Base-by-base conservation (phyloP, 2,888 invertebrate genomes). In the Calameuta pallipes region DNA sequence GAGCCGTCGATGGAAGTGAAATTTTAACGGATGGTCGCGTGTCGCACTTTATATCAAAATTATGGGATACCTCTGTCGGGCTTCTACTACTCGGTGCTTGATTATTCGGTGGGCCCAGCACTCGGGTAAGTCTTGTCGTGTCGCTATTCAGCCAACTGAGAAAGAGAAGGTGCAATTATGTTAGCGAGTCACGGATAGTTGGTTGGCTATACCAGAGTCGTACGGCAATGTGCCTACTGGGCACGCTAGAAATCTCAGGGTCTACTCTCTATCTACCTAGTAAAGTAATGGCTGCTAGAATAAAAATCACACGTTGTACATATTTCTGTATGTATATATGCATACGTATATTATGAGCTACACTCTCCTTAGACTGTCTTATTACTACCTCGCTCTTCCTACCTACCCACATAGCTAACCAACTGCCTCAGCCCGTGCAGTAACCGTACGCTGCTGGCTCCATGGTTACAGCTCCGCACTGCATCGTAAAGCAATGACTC, bases 81-180 rank as follows among this genome's bases (percentile, higher is more conserved):
- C 0, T 31, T 12, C 31, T 71, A 15, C 30, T 71, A 3, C 23
- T 41, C 15, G 6, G 23, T 41, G 23, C 41, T 41, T 41, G 41
- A 23, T 41, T 41, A 15, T 23, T 41, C 9, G 41, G 23, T 23
- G 71, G 2, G 71, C 15, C 73, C 73, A 37, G 33, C 75, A 71
- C 69, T 37, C 37, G 30, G 23, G 41, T 41, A 41, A 23, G 41
- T 15, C 41, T 23, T 23, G 6, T 41, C 41, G 4, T 41, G 6
- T 41, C 75, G 73, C n/a, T 34, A 35, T 75, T 75, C 75, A 74
- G 33, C 73, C 74, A 75, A 76, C 78, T 80, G 78, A 78, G 76
- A 82, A 83, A 81, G 82, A 80, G 82, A 84, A 85, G 79, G 83
- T 78, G 79, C 84, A 83, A 85, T 85, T 83, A 81, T 83, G 78